phyloP scores from a whole-genome alignment of 2,888 invertebrate genomes.

The Argyresthia albistria region DNA sequence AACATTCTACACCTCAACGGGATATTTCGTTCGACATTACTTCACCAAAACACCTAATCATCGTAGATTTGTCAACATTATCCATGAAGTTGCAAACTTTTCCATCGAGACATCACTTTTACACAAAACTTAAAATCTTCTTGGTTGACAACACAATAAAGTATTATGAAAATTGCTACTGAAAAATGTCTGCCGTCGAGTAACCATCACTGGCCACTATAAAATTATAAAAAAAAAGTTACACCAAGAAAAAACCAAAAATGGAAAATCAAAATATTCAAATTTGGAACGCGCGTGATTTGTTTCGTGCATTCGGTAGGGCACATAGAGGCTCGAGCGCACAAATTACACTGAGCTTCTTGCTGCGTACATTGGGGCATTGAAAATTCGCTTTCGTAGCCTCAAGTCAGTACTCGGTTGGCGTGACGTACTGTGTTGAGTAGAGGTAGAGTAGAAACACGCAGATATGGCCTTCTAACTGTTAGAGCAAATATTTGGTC shows the following conservation, averaged over 20 bases:
- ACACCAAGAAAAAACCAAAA: not conserved
- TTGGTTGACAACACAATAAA: not conserved
- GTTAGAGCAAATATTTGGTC: conserved; percentile 14
- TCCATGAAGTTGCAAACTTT: not conserved
- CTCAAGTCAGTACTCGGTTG: conserved; percentile 18
- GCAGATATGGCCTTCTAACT: conserved; percentile 35
- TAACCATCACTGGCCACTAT: too few species aligned
- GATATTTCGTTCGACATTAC: too few species aligned
- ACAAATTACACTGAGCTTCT: conserved; percentile 49
- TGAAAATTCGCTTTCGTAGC: conserved; percentile 60
- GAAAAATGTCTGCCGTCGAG: too few species aligned
- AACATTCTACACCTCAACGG: not conserved
- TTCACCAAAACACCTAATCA: too few species aligned
- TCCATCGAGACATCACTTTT: not conserved
- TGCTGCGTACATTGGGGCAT: conserved; percentile 45
- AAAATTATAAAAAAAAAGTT: not conserved
- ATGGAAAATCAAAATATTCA: not conserved
- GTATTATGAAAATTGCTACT: too few species aligned
- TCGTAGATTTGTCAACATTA: not conserved
- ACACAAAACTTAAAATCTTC: not conserved
- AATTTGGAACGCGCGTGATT: conserved; percentile 20
- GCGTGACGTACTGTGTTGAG: conserved; percentile 15
- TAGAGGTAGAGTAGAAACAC: conserved; percentile 41
- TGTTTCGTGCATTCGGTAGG: conserved; percentile 30
- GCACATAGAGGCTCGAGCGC: conserved; percentile 54